These are phyloP conservation scores for Junonia oenone DNA, from an alignment of 2,888 invertebrate species.

Conservation along the genomic window DNA sequence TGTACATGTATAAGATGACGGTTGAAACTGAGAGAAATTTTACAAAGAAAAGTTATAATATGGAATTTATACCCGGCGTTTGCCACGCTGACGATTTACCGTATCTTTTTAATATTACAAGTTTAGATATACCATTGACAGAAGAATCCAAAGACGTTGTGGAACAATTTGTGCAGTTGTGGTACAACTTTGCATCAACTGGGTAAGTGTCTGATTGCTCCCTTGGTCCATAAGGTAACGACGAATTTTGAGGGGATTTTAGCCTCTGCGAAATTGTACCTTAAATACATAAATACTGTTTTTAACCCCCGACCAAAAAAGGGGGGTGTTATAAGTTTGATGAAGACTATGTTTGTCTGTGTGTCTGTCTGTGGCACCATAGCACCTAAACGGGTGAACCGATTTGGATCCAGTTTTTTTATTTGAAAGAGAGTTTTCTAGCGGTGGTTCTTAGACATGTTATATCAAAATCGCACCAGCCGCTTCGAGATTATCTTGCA, in stretches of 20 bases:
- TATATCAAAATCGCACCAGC: too few species aligned
- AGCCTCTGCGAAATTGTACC: neutral
- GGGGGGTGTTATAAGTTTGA: too few species aligned
- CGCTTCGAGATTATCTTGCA: too few species aligned
- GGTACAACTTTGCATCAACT: slow-evolving; percentile 59
- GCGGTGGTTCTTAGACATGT: too few species aligned
- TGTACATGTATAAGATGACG: slow-evolving; percentile 58
- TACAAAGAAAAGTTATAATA: slow-evolving; percentile 55
- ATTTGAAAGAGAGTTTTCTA: too few species aligned
- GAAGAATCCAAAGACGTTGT: slow-evolving; percentile 50
- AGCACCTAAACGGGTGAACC: too few species aligned
- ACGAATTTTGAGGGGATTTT: neutral
- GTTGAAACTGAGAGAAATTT: slow-evolving; percentile 64
- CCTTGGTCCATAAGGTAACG: neutral
- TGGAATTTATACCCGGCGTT: slow-evolving; percentile 54
- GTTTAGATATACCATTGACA: slow-evolving; percentile 54
- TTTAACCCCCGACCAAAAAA: too few species aligned
- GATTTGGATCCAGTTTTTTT: too few species aligned
- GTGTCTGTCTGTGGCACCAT: too few species aligned
- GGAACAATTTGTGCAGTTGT: slow-evolving; percentile 48
- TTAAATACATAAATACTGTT: too few species aligned
- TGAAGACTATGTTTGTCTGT: too few species aligned
- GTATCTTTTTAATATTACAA: slow-evolving; percentile 60
- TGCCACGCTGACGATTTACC: slow-evolving; percentile 66
- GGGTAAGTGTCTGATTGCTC: slow-evolving; percentile 42